Conservation (phyloP, 1,140 invertebrate species). For the Drosophila triauraria region DNA sequence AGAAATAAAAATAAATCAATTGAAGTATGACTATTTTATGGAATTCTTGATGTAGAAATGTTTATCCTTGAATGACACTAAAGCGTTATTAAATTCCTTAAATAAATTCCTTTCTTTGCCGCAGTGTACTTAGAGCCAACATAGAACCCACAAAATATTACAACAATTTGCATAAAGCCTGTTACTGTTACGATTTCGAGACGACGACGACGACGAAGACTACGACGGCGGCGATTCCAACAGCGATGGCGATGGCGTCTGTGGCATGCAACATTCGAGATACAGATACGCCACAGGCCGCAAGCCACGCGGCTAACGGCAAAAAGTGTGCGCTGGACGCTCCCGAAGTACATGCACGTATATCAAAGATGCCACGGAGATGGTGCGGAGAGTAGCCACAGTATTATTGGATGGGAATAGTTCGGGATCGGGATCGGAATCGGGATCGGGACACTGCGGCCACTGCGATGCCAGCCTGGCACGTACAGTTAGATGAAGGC, state of each 20-base stretch:
- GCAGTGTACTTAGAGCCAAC: constrained; percentile 18
- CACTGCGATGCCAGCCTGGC: constrained; percentile 28
- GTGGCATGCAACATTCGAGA: constrained; percentile 67
- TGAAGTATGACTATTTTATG: rapidly evolving
- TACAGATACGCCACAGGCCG: constrained; percentile 73
- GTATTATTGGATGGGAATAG: constrained; percentile 19
- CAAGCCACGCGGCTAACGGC: constrained; percentile 70
- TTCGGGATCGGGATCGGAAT: constrained; percentile 24
- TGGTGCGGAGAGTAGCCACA: neutral
- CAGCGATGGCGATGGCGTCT: constrained; percentile 54
- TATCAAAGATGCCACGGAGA: constrained; percentile 39
- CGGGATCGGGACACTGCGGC: constrained; percentile 13
- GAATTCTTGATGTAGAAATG: neutral
- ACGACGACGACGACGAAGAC: constrained; percentile 6
- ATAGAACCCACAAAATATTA: constrained; percentile 67
- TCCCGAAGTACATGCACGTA: constrained; percentile 47
- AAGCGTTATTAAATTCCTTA: too few relatives aligned
- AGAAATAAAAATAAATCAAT: neutral
- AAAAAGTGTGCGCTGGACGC: constrained; percentile 64
- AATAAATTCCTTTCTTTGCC: neutral
- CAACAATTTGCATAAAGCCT: constrained; percentile 81
- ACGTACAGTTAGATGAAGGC: constrained; percentile 53
- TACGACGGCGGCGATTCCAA: constrained; percentile 36
- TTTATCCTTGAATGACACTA: neutral
- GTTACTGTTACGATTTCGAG: constrained; percentile 74